phyloP scores from a whole-genome alignment of 2,888 invertebrate species.

The Heliconius sara region DNA sequence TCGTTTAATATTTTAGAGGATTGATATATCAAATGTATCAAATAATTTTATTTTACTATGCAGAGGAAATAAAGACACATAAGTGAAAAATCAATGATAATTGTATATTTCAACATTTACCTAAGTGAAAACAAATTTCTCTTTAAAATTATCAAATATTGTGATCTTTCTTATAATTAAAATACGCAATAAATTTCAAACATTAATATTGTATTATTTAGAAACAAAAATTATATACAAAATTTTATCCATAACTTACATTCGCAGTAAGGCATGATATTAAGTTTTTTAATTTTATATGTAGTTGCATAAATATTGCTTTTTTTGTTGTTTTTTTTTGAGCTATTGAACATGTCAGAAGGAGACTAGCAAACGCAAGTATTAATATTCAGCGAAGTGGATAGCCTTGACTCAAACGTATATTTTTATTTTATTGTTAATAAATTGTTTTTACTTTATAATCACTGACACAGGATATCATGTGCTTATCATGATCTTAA shows the following conservation, averaged over 20 bases:
- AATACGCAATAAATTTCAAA: not conserved
- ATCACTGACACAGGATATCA: not conserved
- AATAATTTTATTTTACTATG: no score
- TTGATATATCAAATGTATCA: no score
- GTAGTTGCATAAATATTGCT: not conserved
- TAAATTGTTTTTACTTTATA: not conserved
- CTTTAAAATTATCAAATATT: no score
- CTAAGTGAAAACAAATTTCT: no score
- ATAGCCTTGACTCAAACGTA: not conserved
- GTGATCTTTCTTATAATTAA: no score
- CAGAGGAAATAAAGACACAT: no score
- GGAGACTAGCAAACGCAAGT: not conserved
- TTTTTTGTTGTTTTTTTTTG: not conserved
- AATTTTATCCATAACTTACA: not conserved
- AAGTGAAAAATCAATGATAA: no score
- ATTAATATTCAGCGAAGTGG: not conserved
- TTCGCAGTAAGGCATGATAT: not conserved
- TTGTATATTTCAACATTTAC: no score
- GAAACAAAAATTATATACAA: not conserved
- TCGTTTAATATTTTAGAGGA: no score
- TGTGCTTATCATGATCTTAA: no score
- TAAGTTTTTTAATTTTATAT: not conserved
- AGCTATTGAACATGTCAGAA: not conserved
- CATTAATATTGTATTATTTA: not conserved
- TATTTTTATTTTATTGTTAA: not conserved